phyloP scores from a whole-genome alignment of 2,797 vertebrate species.

The Artibeus lituratus region DNA sequence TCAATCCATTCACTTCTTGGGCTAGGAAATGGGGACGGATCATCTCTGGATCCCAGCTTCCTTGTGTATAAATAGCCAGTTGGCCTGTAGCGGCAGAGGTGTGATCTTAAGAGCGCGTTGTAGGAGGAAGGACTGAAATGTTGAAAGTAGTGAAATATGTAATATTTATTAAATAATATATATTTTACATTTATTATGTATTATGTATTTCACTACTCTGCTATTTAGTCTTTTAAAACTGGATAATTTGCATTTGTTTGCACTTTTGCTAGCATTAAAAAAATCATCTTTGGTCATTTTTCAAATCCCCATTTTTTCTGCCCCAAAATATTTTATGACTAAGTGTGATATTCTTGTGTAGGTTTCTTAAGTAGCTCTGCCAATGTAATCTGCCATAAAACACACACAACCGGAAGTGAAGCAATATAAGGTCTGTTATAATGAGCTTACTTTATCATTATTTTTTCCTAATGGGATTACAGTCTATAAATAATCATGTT shows the following conservation, averaged over 20 bases:
- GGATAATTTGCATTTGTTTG: slow-evolving; percentile 32
- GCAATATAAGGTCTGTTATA: slow-evolving; percentile 79
- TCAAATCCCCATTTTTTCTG: slow-evolving; percentile 68
- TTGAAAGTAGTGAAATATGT: not conserved
- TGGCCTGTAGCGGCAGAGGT: not conserved
- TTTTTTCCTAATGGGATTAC: slow-evolving; percentile 81
- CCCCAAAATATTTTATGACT: slow-evolving; percentile 76
- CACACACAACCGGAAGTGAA: slow-evolving; percentile 72
- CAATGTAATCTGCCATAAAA: slow-evolving; percentile 77
- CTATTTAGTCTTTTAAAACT: slow-evolving; percentile 17
- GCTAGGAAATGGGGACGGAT: not conserved
- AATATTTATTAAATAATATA: not conserved
- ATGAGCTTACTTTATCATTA: slow-evolving; percentile 81
- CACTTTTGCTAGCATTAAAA: slow-evolving; percentile 38
- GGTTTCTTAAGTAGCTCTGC: slow-evolving; percentile 76
- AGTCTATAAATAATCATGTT: slow-evolving; percentile 82
- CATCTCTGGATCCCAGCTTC: not conserved
- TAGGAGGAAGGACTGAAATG: not conserved
- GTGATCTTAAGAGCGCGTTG: not conserved
- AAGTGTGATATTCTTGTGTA: slow-evolving; percentile 68
- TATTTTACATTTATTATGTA: not conserved
- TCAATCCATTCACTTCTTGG: not conserved
- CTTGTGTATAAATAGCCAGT: not conserved
- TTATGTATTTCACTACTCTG: not conserved
- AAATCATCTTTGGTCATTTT: slow-evolving; percentile 74